A percentile compares a stretch with the other conserved stretches of the same genome.
Evolutionary conservation across 1,140 invertebrate species (phyloP).

Genomic region (Ganaspis sp.): DNA sequence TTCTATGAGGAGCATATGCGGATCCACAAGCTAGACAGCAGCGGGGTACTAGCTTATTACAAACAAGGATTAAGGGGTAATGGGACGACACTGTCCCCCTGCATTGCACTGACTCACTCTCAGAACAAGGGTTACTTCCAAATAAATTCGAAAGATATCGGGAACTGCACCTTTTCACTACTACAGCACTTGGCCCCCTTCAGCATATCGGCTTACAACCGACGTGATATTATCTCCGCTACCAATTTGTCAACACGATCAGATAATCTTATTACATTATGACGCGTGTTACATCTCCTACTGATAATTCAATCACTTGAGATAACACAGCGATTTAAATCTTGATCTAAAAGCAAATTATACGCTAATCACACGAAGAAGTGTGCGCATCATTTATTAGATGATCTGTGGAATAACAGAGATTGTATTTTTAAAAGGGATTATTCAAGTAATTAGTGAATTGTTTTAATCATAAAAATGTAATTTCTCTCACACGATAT

Average conservation of each 20-base stretch:
- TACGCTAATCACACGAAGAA: slow-evolving; percentile 43
- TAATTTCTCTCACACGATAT: too few species aligned
- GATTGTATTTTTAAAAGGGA: too few species aligned
- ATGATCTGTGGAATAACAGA: too few species aligned
- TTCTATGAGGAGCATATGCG: slow-evolving; percentile 75
- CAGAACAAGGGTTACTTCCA: slow-evolving; percentile 16
- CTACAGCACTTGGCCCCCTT: not conserved
- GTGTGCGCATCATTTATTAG: slow-evolving; percentile 36
- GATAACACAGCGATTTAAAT: not conserved
- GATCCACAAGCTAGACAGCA: slow-evolving; percentile 57
- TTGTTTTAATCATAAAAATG: too few species aligned
- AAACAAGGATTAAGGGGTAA: slow-evolving; percentile 76
- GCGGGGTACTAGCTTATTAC: slow-evolving; percentile 75
- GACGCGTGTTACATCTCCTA: slow-evolving; percentile 25
- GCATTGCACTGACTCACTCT: not conserved
- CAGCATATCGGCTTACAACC: slow-evolving; percentile 10
- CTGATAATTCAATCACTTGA: slow-evolving; percentile 42
- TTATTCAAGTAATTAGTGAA: too few species aligned
- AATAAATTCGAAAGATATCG: not conserved
- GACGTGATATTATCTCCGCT: slow-evolving; percentile 48
- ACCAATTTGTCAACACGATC: slow-evolving; percentile 62
- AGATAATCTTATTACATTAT: slow-evolving; percentile 52
- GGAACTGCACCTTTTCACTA: slow-evolving; percentile 27
- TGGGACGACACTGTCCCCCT: slow-evolving; percentile 73
- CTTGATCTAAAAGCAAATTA: slow-evolving; percentile 10